Percentiles rank a stretch among this genome's conserved stretches.
These are phyloP conservation scores for Pelochelys cantorii DNA, from an alignment of 2,797 vertebrate genomes.

Conservation along the genomic window DNA sequence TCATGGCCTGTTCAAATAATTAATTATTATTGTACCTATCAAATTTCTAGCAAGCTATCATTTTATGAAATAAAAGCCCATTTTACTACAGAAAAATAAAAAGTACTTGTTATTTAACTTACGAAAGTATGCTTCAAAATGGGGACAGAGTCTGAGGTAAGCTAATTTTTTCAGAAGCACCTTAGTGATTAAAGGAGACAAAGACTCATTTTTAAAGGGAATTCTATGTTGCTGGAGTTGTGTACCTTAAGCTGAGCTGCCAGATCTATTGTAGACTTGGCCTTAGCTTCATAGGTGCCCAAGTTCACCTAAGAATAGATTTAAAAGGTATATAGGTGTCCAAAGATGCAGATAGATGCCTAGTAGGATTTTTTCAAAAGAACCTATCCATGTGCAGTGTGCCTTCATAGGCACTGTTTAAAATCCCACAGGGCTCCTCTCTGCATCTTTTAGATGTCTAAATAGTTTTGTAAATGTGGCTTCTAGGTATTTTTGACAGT, in stretches of 20 bases:
- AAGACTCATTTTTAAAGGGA: neutral
- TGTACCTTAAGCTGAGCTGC: too few species aligned
- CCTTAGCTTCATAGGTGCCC: neutral
- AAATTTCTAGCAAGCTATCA: neutral
- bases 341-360: neutral
- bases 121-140: neutral
- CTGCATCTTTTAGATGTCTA: neutral
- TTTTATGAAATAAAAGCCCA: neutral
- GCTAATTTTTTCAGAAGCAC: neutral
- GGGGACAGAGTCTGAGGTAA: neutral
- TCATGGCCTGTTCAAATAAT: neutral
- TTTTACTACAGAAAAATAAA: neutral
- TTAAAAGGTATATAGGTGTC: neutral
- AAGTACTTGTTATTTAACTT: neutral
- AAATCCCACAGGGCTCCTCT: neutral
- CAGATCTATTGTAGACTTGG: too few species aligned
- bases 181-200: neutral
- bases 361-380: neutral
- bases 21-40: neutral
- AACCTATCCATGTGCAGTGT: neutral
- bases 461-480: neutral
- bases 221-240: too few species aligned
- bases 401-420: neutral
- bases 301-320: neutral
- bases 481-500: neutral